phyloP scores from a whole-genome alignment of 2,888 invertebrate genomes.

The Branchinecta sandiegonensis region DNA sequence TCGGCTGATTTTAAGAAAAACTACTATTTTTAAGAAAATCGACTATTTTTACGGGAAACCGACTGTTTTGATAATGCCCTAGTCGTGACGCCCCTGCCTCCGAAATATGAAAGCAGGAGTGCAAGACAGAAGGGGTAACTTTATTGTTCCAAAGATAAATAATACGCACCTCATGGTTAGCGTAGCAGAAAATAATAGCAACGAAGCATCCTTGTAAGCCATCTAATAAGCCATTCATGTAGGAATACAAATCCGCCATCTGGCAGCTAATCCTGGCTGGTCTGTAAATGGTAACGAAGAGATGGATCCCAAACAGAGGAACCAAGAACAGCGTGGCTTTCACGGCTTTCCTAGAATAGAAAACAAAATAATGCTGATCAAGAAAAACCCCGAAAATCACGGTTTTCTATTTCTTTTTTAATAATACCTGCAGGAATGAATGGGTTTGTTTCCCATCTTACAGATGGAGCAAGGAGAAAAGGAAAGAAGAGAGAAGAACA shows the following conservation, averaged over 20 bases:
- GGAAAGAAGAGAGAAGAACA: too few relatives aligned
- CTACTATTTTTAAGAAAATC: too few relatives aligned
- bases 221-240: slow-evolving; percentile 35
- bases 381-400: too few relatives aligned
- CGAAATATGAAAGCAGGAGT: too few relatives aligned
- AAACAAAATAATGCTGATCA: slow-evolving; percentile 3
- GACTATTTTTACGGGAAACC: too few relatives aligned
- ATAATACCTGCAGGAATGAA: background rate
- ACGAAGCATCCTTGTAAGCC: slow-evolving; percentile 36
- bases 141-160: background rate
- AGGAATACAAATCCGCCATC: slow-evolving; percentile 34
- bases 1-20: too few relatives aligned
- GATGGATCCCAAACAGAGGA: slow-evolving; percentile 40
- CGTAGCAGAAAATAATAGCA: slow-evolving; percentile 35
- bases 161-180: slow-evolving; percentile 34
- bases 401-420: background rate
- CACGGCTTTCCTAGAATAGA: slow-evolving; percentile 36
- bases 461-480: too few relatives aligned
- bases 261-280: slow-evolving; percentile 30
- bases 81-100: too few relatives aligned
- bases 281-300: slow-evolving; percentile 37
- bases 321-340: slow-evolving; percentile 38
- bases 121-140: background rate
- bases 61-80: too few relatives aligned
- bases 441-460: too few relatives aligned